Evolutionary conservation across 2,797 vertebrate species (phyloP).

Genomic region (Enteromius trimaculatus): DNA sequence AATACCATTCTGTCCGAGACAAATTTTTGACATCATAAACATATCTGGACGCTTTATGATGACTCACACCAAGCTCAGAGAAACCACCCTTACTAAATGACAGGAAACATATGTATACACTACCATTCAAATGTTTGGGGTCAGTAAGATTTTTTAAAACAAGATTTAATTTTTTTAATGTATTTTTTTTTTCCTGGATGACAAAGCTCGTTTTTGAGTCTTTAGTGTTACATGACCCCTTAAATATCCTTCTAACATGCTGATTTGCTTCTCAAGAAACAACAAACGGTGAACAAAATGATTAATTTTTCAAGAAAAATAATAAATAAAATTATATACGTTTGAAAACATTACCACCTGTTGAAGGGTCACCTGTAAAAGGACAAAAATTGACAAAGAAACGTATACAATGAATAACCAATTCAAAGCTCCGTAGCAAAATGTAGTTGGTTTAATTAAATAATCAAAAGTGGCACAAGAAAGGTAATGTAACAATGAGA

Average conservation of each 20-base stretch:
- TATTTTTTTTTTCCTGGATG: neutral
- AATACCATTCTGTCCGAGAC: neutral
- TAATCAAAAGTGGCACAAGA: conserved; percentile 65
- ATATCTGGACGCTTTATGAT: neutral
- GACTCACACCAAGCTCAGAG: neutral
- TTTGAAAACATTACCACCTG: neutral
- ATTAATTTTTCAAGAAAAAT: neutral
- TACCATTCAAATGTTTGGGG: neutral
- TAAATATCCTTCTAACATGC: neutral
- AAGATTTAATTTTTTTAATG: neutral
- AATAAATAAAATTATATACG: neutral
- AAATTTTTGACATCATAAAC: neutral
- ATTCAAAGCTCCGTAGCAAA: conserved; percentile 58
- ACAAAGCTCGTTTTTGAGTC: neutral
- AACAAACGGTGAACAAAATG: neutral
- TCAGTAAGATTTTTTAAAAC: neutral
- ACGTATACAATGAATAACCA: conserved; percentile 1
- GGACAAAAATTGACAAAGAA: conserved; percentile 1
- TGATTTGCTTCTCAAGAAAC: neutral
- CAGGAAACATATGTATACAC: neutral
- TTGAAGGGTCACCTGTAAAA: neutral
- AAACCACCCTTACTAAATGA: neutral
- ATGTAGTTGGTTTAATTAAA: conserved; percentile 67
- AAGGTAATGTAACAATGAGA: conserved; percentile 64
- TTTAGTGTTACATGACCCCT: neutral